Base-by-base conservation (phyloP, 2,797 vertebrate species). In the Ceyx erithaca region DNA sequence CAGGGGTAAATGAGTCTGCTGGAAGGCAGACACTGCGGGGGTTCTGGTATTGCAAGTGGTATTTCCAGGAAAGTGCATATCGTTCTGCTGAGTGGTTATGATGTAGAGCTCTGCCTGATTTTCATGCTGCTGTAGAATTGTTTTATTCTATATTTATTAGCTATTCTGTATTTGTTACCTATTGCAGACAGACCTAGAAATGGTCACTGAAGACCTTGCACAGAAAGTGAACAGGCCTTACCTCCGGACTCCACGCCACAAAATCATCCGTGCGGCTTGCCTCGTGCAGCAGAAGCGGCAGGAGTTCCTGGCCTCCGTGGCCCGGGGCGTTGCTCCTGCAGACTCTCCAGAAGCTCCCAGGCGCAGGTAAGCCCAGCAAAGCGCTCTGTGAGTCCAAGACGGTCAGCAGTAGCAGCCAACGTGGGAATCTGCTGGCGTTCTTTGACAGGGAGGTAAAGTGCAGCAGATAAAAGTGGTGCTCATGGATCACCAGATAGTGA, bases 201-300 rank as follows among this genome's bases (percentile, higher is more conserved):
- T 99, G 98, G 99, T 99, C 91, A 99, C 99, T 15, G 99, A 99
- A 95, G 99, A 99, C 96, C 98, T 99, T 71, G 99, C 99, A 63
- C 99, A 99, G 96, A 99, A 99, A 97, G 99, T 99, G 46, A 99
- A 99, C 96, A 98, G 99, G 95, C 99, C 99, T 96, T 99, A 99
- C 94, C 98, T 99, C 91, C 98, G 99, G 81, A 99, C 99, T 1
- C 99, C 99, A 11, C 99, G 99, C 54, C 99, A 99, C 96, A 99
- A 99, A 95, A 99, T 99, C 86, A 99, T 99, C 91, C 98, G 99
- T 10, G 99, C 99, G 0, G 99, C 99, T 4, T 99, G 99, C 91
- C 98, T 99, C 4, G 99, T 99, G 25, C 99, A 99, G 95, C 99
- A 99, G 97, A 99, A 99, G 97, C 98, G 99, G 55, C 99, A 99